A percentile compares a stretch with the other conserved stretches of the same genome.
These are phyloP conservation scores for Eupithecia pulchellata DNA, from an alignment of 2,888 invertebrate genomes.

Conservation along the genomic window DNA sequence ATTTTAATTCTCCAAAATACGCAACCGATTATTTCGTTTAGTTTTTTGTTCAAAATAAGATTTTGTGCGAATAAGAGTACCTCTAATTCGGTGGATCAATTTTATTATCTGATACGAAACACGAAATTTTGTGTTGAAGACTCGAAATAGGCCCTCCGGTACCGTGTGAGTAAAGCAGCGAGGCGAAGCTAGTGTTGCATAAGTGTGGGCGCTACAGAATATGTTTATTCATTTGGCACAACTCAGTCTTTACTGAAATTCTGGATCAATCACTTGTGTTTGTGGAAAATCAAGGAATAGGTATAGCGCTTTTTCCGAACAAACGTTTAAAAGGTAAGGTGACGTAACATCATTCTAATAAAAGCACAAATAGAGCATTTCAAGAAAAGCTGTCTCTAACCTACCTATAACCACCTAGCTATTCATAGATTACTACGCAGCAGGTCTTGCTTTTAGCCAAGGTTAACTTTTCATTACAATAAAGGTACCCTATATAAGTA, in stretches of 20 bases:
- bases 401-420: background rate
- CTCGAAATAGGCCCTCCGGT: no score
- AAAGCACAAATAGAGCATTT: background rate
- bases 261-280: slow-evolving; percentile 37
- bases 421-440: background rate
- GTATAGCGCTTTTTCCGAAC: background rate
- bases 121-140: no score
- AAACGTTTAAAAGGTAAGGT: background rate
- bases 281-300: slow-evolving; percentile 11
- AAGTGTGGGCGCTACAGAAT: slow-evolving; percentile 28
- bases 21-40: no score
- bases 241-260: slow-evolving; percentile 36
- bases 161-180: background rate
- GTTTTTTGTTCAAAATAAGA: no score
- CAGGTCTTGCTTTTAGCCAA: background rate
- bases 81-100: no score
- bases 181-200: slow-evolving; percentile 12
- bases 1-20: no score
- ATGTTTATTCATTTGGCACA: slow-evolving; percentile 34
- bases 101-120: no score
- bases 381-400: background rate
- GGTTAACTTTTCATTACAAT: background rate
- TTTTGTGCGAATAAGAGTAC: no score
- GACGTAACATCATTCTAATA: no score
- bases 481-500: background rate